Evolutionary conservation across 1,140 invertebrate genomes (phyloP).

Genomic region (Bradysia coprophila): DNA sequence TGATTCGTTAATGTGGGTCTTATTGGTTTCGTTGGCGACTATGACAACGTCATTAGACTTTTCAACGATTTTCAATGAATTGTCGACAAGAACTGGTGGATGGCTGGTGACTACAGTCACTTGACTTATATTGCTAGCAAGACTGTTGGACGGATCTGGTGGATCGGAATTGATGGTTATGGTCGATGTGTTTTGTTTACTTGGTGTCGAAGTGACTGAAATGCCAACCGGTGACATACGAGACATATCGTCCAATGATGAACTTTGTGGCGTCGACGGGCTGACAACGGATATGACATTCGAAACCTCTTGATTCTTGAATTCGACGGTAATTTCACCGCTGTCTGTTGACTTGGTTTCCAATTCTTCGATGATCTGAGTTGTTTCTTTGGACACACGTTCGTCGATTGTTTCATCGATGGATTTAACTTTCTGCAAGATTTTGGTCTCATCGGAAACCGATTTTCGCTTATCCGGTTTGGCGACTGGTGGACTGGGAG

Average conservation of each 20-base stretch:
- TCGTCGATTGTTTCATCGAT: neutral
- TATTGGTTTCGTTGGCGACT: slow-evolving; percentile 53
- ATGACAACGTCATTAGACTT: slow-evolving; percentile 49
- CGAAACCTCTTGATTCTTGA: neutral
- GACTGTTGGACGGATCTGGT: slow-evolving; percentile 41
- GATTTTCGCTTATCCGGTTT: neutral
- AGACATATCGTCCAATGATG: slow-evolving; percentile 18
- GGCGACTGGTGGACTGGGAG: neutral
- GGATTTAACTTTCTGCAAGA: neutral
- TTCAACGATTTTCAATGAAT: slow-evolving; percentile 10
- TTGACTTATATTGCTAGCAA: slow-evolving; percentile 48
- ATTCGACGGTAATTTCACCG: slow-evolving; percentile 1
- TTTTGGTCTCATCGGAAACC: neutral
- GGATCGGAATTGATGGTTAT: slow-evolving; percentile 34
- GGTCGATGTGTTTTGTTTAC: slow-evolving; percentile 28
- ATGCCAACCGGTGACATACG: slow-evolving; percentile 7
- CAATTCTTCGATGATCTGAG: neutral
- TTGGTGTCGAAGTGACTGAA: neutral
- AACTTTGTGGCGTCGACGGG: neutral
- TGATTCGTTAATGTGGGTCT: slow-evolving; percentile 38
- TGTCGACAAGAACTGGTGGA: slow-evolving; percentile 51
- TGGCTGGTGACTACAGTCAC: slow-evolving; percentile 64
- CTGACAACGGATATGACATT: slow-evolving; percentile 3
- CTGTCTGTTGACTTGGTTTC: neutral
- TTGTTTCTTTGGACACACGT: neutral